Conservation (phyloP, 2,797 vertebrate species). For the Rhinogobio ventralis region DNA sequence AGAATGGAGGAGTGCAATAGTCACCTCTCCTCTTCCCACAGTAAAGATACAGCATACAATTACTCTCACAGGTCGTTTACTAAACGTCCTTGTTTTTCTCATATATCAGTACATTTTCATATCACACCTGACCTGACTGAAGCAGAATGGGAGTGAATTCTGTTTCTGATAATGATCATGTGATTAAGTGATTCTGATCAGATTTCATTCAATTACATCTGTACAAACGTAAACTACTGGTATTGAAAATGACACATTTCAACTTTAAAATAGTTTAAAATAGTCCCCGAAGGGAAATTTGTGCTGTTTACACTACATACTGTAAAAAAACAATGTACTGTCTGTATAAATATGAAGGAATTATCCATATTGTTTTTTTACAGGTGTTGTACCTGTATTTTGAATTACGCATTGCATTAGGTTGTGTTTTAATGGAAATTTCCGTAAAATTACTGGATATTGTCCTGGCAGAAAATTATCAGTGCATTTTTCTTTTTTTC, state of each 20-base stretch:
- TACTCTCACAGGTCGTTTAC: background rate
- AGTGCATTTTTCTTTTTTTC: no score
- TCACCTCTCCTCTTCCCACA: background rate
- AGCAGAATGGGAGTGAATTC: background rate
- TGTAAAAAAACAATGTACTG: no score
- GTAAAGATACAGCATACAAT: background rate
- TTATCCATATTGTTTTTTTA: no score
- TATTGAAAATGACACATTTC: background rate
- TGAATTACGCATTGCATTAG: no score
- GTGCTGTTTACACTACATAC: no score
- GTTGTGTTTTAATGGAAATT: no score
- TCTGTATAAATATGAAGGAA: no score
- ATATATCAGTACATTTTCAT: background rate
- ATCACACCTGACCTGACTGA: background rate
- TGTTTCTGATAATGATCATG: background rate
- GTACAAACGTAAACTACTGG: background rate
- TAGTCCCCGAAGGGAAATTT: background rate
- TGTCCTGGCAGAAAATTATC: no score
- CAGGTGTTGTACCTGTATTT: no score
- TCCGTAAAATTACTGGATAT: no score
- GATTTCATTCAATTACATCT: background rate
- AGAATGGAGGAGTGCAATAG: constrained; percentile 15
- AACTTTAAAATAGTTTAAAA: background rate
- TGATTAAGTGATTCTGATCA: background rate
- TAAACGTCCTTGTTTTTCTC: background rate